These are phyloP conservation scores for Teleogryllus oceanicus DNA, from an alignment of 2,888 invertebrate species.

Conservation along the genomic window DNA sequence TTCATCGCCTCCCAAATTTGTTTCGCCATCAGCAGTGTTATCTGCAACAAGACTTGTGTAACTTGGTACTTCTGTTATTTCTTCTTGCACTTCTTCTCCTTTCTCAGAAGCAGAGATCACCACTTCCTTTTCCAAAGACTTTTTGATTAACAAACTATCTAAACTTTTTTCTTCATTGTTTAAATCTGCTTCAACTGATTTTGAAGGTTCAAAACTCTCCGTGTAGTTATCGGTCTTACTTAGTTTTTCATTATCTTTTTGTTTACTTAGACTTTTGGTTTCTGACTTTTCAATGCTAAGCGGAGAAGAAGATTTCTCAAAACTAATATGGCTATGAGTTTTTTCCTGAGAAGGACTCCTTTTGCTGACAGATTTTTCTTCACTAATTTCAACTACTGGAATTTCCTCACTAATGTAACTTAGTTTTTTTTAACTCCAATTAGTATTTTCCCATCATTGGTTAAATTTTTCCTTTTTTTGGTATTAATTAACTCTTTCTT, in stretches of 20 bases:
- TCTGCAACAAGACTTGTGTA: too few species aligned
- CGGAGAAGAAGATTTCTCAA: background rate
- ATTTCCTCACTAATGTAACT: conserved; percentile 4
- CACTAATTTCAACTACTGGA: background rate
- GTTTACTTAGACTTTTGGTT: too few species aligned
- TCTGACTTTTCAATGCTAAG: background rate
- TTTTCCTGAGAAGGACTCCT: background rate
- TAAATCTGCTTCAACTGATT: background rate
- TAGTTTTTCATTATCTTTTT: too few species aligned
- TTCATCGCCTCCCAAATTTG: too few species aligned
- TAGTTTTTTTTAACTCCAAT: background rate
- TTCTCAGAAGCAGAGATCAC: background rate
- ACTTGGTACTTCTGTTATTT: background rate
- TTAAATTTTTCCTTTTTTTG: too few species aligned
- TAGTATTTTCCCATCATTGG: background rate
- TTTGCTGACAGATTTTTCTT: background rate
- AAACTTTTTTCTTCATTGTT: background rate
- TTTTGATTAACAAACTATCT: background rate
- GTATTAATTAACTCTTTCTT: too few species aligned
- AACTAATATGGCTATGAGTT: background rate
- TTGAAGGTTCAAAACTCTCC: background rate
- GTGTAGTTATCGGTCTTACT: background rate
- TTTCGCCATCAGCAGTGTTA: too few species aligned
- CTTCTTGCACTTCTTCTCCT: background rate
- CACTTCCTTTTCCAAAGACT: background rate